These are phyloP conservation scores for Hyles vespertilio DNA, from an alignment of 1,140 invertebrate genomes.

Conservation along the genomic window DNA sequence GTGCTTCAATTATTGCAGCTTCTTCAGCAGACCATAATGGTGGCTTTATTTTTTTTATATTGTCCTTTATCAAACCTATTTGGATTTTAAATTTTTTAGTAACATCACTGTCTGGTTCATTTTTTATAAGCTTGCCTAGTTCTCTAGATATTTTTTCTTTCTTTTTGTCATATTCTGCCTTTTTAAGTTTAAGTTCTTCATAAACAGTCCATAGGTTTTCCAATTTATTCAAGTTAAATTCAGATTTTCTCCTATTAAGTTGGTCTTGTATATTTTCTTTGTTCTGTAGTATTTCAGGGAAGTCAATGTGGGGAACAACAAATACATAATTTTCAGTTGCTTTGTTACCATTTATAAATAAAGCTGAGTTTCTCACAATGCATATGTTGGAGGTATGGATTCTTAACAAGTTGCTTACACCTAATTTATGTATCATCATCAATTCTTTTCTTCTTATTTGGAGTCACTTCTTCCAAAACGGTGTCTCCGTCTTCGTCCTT, in stretches of 20 bases:
- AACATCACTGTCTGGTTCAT: conserved; percentile 52
- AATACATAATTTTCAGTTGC: conserved; percentile 77
- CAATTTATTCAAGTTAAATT: conserved; percentile 45
- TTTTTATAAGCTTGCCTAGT: conserved; percentile 48
- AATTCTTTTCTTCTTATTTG: conserved; percentile 56
- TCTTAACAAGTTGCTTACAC: conserved; percentile 13
- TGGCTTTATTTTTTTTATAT: conserved; percentile 77
- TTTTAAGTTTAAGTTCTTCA: conserved; percentile 57
- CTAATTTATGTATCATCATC: conserved; percentile 46
- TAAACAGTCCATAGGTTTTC: conserved; percentile 55
- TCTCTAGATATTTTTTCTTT: conserved; percentile 50
- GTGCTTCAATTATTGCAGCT: conserved; percentile 71
- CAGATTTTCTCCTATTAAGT: conserved; percentile 35
- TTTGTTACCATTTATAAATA: conserved; percentile 80
- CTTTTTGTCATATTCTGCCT: conserved; percentile 60
- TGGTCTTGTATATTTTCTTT: conserved; percentile 56
- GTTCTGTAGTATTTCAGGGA: conserved; percentile 72
- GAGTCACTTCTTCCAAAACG: conserved; percentile 46
- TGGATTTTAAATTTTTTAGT: conserved; percentile 74
- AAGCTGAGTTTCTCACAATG: conserved; percentile 71
- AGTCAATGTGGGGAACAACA: conserved; percentile 79
- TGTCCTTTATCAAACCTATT: conserved; percentile 76
- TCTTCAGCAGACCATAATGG: conserved; percentile 79
- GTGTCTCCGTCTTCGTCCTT: conserved; percentile 57
- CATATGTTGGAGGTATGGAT: conserved; percentile 27